Base-by-base conservation (phyloP, 2,113 vertebrate species). In the Acrocephalus kingi region DNA sequence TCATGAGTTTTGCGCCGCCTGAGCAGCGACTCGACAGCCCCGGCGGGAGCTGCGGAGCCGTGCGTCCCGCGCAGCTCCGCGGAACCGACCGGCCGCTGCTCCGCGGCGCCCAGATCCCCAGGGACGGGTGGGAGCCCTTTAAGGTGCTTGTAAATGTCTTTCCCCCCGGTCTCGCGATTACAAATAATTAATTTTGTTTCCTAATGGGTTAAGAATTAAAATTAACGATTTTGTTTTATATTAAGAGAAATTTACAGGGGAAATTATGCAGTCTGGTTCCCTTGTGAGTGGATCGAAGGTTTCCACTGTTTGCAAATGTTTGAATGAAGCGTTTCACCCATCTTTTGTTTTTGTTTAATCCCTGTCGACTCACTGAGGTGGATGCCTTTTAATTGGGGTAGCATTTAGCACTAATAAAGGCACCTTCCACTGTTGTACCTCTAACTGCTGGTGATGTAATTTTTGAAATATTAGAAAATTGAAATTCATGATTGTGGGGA, bases 301-400 rank as follows among this genome's bases (percentile, higher is more conserved):
- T 86, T 81, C 22, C 15, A 18, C 73, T 49, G 37, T 79, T 68
- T 30, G 15, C 22, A 33, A 71, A 41, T 49, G n/a, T 64, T 31
- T 68, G 41, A 75, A 41, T 19, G 43, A 68, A 90, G 20, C 23
- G 1, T 45, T 63, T 92, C 41, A 18, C 33, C 24, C 13, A 7
- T 33, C 48, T 83, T 97, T 96, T 95, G 88, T 95, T 97, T 97
- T 93, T 51, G n/a, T 74, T 83, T 61, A 80, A 56, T 78, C 45
- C 33, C 25, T 21, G 25, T 45, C 51, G 45, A 39, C 23, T 75
- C 54, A 43, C 0, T 6, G 77, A 35, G n/a, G 10, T 9, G 18
- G 14, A 13, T 52, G 39, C 23, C 4, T 25, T 77, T 69, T 24
- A 13, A 15, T 0, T 8, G 43, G 48, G 56, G 27, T 52, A 46